These are phyloP conservation scores for Leptinotarsa texana DNA, from an alignment of 1,140 invertebrate genomes.

Conservation along the genomic window DNA sequence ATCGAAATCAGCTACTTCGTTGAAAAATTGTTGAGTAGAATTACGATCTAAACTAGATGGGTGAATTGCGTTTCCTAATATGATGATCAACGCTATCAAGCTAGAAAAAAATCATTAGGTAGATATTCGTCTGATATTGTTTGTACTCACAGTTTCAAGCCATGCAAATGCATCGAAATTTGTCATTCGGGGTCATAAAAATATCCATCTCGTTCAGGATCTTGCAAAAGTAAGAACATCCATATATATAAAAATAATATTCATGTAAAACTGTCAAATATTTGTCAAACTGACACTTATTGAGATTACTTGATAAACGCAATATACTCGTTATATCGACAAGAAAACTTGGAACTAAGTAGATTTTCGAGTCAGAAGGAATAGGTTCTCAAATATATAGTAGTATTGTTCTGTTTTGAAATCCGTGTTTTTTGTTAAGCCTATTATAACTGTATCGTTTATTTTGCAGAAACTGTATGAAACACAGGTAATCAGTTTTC, in stretches of 20 bases:
- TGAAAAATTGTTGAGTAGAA: conserved; percentile 11
- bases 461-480: too few species aligned
- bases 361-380: too few species aligned
- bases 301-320: not conserved
- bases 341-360: too few species aligned
- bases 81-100: conserved; percentile 13
- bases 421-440: too few species aligned
- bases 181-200: conserved; percentile 19
- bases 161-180: conserved; percentile 30
- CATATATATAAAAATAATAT: conserved; percentile 25
- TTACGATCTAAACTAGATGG: conserved; percentile 1
- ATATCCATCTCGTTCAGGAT: conserved; percentile 14
- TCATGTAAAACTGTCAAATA: conserved; percentile 25
- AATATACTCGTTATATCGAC: too few species aligned
- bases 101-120: not conserved
- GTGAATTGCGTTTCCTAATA: conserved; percentile 8
- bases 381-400: too few species aligned
- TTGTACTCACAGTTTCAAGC: conserved; percentile 25
- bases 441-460: too few species aligned
- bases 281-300: conserved; percentile 14
- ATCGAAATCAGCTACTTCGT: conserved; percentile 21
- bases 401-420: too few species aligned
- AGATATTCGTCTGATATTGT: not conserved
- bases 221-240: not conserved
- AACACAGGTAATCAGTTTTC: too few species aligned